phyloP scores from a whole-genome alignment of 1,140 invertebrate species.

The Danaus melanippus region DNA sequence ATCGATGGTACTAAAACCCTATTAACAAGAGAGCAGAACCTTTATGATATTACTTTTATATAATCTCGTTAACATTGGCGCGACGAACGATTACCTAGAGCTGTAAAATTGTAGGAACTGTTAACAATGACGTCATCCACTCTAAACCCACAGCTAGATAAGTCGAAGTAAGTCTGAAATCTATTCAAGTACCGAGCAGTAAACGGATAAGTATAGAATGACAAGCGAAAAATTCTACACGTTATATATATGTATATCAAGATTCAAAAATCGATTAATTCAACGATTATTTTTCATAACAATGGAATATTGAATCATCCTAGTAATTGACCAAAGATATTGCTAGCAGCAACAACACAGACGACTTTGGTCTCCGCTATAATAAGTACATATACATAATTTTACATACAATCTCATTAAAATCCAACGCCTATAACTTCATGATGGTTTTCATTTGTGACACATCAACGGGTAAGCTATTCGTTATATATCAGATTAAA shows the following conservation, averaged over 20 bases:
- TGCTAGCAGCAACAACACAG: constrained; percentile 62
- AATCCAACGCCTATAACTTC: not conserved
- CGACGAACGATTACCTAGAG: constrained; percentile 42
- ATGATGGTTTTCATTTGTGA: too few species aligned
- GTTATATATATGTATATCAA: constrained; percentile 18
- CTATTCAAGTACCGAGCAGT: constrained; percentile 12
- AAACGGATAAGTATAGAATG: constrained; percentile 8
- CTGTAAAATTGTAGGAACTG: constrained; percentile 57
- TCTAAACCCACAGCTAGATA: constrained; percentile 9
- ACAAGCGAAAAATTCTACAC: constrained; percentile 8
- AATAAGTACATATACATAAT: constrained; percentile 45
- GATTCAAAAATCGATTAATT: constrained; percentile 50
- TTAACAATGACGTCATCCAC: constrained; percentile 25
- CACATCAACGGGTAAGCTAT: too few species aligned
- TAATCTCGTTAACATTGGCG: constrained; percentile 36
- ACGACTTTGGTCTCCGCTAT: constrained; percentile 62
- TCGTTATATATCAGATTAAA: too few species aligned
- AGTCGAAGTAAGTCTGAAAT: not conserved
- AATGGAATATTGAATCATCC: constrained; percentile 49
- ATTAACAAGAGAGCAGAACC: constrained; percentile 67
- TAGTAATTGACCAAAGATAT: constrained; percentile 71
- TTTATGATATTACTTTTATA: constrained; percentile 41
- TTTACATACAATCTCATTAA: constrained; percentile 26
- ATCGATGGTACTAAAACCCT: constrained; percentile 63
- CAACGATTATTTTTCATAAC: too few species aligned